These are phyloP conservation scores for Seira musarum DNA, from an alignment of 2,888 invertebrate genomes.

Conservation along the genomic window DNA sequence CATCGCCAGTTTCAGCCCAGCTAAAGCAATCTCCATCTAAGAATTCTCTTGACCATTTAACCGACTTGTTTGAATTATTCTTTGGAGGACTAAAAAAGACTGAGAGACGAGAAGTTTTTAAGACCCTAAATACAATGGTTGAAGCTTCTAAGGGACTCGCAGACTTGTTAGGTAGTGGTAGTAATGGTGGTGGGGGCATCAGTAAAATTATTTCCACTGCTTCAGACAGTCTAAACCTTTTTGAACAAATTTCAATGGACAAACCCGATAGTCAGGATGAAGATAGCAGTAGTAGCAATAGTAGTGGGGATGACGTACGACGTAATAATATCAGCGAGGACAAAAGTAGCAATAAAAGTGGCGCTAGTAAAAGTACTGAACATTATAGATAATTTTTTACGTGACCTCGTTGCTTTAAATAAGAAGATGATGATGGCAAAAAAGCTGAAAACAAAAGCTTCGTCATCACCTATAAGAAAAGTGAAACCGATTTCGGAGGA, in stretches of 20 bases:
- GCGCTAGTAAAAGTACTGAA: neutral
- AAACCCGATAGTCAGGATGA: too few relatives aligned
- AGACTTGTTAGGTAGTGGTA: slow-evolving; percentile 9
- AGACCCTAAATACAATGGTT: slow-evolving; percentile 36
- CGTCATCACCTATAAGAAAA: neutral
- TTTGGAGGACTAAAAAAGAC: slow-evolving; percentile 39
- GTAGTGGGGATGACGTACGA: too few relatives aligned
- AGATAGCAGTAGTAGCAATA: too few relatives aligned
- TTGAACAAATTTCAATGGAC: neutral
- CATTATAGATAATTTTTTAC: neutral
- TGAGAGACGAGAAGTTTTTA: slow-evolving; percentile 27
- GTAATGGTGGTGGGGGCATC: neutral
- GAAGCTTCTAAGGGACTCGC: neutral
- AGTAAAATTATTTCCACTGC: neutral
- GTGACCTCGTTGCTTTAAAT: neutral
- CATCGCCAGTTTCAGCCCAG: neutral
- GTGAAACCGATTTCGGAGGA: slow-evolving; percentile 7
- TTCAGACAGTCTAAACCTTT: neutral
- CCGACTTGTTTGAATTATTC: slow-evolving; percentile 31
- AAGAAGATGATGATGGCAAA: neutral
- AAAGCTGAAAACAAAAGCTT: neutral
- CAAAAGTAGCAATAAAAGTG: too few relatives aligned
- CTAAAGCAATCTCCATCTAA: neutral
- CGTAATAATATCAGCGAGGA: too few relatives aligned
- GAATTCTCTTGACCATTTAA: slow-evolving; percentile 9